Base-by-base conservation (phyloP, 2,888 invertebrate species). In the Ophion ellenae region DNA sequence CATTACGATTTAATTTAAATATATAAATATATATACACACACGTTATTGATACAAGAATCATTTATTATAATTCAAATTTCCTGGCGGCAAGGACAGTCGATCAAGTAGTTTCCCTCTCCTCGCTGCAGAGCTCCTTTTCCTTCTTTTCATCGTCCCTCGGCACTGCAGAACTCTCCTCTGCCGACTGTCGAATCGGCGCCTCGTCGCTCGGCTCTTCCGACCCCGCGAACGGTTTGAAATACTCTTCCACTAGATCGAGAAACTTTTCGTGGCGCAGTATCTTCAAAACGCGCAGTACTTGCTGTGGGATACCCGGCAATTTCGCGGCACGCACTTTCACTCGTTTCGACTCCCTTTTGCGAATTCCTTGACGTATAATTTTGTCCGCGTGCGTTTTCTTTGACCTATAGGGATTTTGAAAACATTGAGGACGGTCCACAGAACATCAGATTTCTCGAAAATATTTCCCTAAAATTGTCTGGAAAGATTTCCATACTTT, bases 221-320 rank as follows among this genome's bases (percentile, higher is more conserved):
- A n/a, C 10, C 45, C 17, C 4, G 14, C 69, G 28, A 63, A 64
- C 5, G 87, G 84, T 24, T 86, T 84, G 63, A 88, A 87, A 75
- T 86, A 86, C 32, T 81, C 57, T 9, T 74, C 73, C 20, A 86
- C 83, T 24, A 87, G 40, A 70, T 81, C 71, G 24, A 86, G 76
- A 76, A 87, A 87, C 78, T 82, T 87, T n/a, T 84, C 80, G 53
- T 87, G 84, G 47, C 86, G 83, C 7, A 87, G 57, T 64, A 87
- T 85, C 9, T 82, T 67, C 14, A 87, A 36, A 53, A 83, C 73
- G 17, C 85, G 81, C 36, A 86, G 76, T 32, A 86, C 64, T 36
- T 61, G 85, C 5, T 63, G 73, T 7, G 88, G 86, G n/a, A 86
- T 64, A 63, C 64, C 73, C 9, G 83, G 81, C 71, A 87, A 47